These are phyloP conservation scores for Steinernema hermaphroditum DNA, from an alignment of 2,888 invertebrate genomes.

Conservation along the genomic window DNA sequence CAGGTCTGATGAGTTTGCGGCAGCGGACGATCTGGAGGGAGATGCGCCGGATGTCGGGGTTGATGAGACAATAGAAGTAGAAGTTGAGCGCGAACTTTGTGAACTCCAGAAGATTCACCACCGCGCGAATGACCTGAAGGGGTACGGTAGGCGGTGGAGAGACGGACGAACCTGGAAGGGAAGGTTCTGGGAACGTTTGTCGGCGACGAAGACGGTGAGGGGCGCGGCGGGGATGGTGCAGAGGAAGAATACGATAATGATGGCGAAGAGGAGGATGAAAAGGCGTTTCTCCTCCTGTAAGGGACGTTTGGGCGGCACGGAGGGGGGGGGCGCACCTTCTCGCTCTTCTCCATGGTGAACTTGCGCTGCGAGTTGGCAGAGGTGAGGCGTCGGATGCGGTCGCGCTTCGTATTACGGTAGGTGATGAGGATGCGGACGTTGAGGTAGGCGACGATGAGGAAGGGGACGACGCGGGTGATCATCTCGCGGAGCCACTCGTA, in stretches of 20 bases:
- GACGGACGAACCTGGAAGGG: conserved; percentile 55
- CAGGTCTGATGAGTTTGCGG: conserved; percentile 32
- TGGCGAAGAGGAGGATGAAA: conserved; percentile 69
- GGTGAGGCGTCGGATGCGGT: conserved; percentile 63
- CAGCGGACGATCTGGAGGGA: conserved; percentile 33
- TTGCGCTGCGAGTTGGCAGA: conserved; percentile 38
- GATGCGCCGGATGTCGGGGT: conserved; percentile 61
- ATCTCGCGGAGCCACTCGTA: conserved; percentile 63
- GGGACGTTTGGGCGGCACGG: neutral
- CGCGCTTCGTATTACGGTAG: conserved; percentile 68
- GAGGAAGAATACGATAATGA: conserved; percentile 70
- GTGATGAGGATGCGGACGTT: conserved; percentile 69
- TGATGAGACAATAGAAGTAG: conserved; percentile 68
- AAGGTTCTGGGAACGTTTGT: conserved; percentile 61
- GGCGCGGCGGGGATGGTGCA: conserved; percentile 70
- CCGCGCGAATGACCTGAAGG: conserved; percentile 69
- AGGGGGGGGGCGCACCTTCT: conserved; percentile 37
- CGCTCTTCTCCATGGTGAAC: conserved; percentile 41
- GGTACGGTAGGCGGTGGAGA: neutral
- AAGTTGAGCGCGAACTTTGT: conserved; percentile 71
- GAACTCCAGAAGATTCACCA: conserved; percentile 69
- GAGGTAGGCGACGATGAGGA: conserved; percentile 69
- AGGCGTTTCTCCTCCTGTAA: conserved; percentile 69
- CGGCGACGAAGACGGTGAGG: conserved; percentile 68
- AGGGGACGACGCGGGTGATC: conserved; percentile 69